Conservation (phyloP, 2,888 invertebrate species). For the Boloria selene region DNA sequence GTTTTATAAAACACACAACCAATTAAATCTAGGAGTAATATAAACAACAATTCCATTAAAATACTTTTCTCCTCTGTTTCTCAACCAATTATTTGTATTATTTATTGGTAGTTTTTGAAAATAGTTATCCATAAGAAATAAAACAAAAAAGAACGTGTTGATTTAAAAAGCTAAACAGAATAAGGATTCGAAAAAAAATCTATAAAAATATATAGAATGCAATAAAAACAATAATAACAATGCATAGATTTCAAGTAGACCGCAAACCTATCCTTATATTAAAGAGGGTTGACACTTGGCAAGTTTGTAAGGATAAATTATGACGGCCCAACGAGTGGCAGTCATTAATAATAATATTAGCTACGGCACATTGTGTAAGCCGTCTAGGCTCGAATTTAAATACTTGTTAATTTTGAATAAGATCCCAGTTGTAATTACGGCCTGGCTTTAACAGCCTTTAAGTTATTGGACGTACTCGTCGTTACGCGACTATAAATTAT, state of each 20-base stretch:
- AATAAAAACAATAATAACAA: conserved; percentile 39
- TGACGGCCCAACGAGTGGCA: conserved; percentile 43
- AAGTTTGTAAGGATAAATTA: conserved; percentile 51
- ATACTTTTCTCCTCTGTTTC: too few species aligned
- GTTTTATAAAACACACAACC: neutral
- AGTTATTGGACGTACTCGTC: conserved; percentile 14
- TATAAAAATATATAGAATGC: conserved; percentile 11
- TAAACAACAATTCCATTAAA: too few species aligned
- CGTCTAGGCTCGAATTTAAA: conserved; percentile 23
- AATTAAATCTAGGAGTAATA: too few species aligned
- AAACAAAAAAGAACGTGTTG: too few species aligned
- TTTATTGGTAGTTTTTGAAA: too few species aligned
- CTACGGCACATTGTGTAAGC: conserved; percentile 26
- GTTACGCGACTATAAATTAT: conserved; percentile 12
- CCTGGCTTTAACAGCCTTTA: conserved; percentile 1
- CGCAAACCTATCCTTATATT: conserved; percentile 47
- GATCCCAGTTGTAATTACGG: conserved; percentile 14
- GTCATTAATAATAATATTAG: conserved; percentile 44
- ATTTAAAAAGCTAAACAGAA: too few species aligned
- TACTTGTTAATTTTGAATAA: conserved; percentile 29
- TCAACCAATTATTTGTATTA: too few species aligned
- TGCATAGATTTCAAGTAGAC: conserved; percentile 39
- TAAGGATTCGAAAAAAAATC: neutral
- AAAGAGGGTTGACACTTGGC: conserved; percentile 62
- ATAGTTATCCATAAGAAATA: too few species aligned